Conservation (phyloP, 2,797 vertebrate genomes). For the Decapterus maruadsi region DNA sequence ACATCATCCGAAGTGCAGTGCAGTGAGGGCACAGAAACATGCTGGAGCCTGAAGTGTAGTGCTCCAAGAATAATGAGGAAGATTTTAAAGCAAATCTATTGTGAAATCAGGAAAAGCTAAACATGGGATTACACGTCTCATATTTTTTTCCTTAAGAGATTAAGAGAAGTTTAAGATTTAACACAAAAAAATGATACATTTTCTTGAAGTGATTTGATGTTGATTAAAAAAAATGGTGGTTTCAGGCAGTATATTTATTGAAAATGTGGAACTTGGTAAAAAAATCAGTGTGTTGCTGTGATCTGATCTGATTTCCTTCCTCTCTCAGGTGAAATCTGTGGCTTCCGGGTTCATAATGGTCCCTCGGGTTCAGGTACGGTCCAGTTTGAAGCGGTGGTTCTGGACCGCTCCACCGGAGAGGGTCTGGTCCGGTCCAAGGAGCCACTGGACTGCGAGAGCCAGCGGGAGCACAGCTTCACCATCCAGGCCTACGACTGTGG, state of each 20-base stretch:
- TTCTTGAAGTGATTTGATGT: not conserved
- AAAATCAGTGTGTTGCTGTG: too few species aligned
- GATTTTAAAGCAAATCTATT: not conserved
- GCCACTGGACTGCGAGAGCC: slow-evolving; percentile 96
- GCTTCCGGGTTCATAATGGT: slow-evolving; percentile 96
- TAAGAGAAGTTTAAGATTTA: too few species aligned
- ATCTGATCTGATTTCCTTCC: not conserved
- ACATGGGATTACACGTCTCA: not conserved
- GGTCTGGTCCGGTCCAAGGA: slow-evolving; percentile 97
- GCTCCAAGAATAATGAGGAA: slow-evolving; percentile 17
- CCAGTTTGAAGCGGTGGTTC: slow-evolving; percentile 96
- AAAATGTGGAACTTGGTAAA: not conserved
- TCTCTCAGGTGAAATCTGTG: slow-evolving; percentile 94
- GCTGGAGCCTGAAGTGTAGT: not conserved
- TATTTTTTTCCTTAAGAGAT: not conserved
- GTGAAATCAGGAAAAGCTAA: not conserved
- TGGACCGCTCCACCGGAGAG: slow-evolving; percentile 97
- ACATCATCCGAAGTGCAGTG: slow-evolving; percentile 1
- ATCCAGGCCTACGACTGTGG: slow-evolving; percentile 99
- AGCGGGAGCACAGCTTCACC: slow-evolving; percentile 98
- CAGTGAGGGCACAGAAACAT: not conserved
- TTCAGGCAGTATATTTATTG: not conserved
- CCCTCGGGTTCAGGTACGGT: slow-evolving; percentile 87
- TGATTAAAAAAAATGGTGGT: not conserved
- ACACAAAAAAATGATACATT: too few species aligned